Percentiles rank a stretch among this genome's conserved stretches.
phyloP scores from a whole-genome alignment of 2,113 vertebrate species.

The Promerops cafer region DNA sequence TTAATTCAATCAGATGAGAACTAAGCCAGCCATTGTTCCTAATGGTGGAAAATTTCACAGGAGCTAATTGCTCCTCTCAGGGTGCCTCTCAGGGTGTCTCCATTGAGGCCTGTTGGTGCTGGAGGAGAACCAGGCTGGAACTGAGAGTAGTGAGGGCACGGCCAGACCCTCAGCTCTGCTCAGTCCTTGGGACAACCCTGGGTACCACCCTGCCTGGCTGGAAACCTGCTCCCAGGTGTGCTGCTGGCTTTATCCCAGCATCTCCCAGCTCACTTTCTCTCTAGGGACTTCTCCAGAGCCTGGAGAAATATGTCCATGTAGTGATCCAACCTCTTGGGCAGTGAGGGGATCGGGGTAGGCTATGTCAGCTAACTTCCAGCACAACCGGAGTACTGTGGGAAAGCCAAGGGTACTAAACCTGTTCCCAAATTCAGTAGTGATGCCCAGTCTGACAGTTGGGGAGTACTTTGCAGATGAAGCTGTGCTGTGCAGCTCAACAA shows the following conservation, averaged over 20 bases:
- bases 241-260: neutral
- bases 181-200: neutral
- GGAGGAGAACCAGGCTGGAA: neutral
- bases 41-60: neutral
- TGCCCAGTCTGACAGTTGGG: neutral
- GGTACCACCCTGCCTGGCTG: neutral
- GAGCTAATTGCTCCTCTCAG: constrained; percentile 33
- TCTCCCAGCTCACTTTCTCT: neutral
- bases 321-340: neutral
- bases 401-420: neutral
- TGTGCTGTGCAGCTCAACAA: neutral
- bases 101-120: neutral
- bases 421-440: neutral
- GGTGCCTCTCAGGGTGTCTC: neutral
- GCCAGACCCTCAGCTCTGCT: neutral
- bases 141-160: fast-evolving
- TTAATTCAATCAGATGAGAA: constrained; percentile 11
- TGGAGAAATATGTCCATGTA: neutral
- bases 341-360: neutral
- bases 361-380: neutral
- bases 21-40: constrained; percentile 1
- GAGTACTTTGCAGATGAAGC: neutral
- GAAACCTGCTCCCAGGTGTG: neutral
- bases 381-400: neutral
- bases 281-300: neutral